Conservation (phyloP, 2,113 vertebrate species). For the Ptilonorhynchus violaceus region DNA sequence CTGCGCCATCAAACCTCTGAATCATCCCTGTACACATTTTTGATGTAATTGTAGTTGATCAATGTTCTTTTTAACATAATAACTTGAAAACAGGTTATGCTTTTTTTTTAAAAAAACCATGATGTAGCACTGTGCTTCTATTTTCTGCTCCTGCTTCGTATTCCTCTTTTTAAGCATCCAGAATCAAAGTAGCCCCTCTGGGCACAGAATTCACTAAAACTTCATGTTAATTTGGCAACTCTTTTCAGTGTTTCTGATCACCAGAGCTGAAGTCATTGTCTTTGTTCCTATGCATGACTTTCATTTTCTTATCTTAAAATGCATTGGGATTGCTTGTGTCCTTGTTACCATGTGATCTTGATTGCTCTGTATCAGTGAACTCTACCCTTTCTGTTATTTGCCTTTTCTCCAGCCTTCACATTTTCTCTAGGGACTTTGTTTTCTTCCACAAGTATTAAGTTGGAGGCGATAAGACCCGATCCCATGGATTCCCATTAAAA, state of each 20-base stretch:
- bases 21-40: neutral
- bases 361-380: neutral
- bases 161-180: neutral
- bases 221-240: neutral
- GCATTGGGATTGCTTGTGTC: neutral
- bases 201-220: neutral
- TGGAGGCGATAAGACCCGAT: neutral
- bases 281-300: neutral
- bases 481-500: neutral
- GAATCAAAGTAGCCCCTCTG: neutral
- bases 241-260: neutral
- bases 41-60: neutral
- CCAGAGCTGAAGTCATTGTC: neutral
- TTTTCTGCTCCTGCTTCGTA: neutral
- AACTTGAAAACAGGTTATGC: neutral
- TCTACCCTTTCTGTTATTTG: neutral
- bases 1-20: neutral
- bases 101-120: neutral
- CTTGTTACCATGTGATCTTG: neutral
- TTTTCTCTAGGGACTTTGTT: neutral
- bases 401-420: neutral
- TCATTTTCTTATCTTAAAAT: neutral
- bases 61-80: neutral
- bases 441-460: neutral
- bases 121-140: neutral